phyloP scores from a whole-genome alignment of 1,140 invertebrate genomes.

The Drosophila aff. region DNA sequence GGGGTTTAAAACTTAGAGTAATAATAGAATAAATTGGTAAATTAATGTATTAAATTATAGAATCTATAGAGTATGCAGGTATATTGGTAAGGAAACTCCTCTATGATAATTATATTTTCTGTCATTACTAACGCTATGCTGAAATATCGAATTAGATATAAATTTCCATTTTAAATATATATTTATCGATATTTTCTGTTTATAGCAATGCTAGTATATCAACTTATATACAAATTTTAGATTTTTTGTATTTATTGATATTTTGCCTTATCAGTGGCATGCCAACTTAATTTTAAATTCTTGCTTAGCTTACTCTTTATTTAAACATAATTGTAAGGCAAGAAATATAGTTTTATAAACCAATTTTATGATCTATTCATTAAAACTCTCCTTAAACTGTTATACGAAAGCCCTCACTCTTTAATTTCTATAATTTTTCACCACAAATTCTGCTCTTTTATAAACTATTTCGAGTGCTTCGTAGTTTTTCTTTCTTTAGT shows the following conservation, averaged over 20 bases:
- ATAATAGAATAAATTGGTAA: background rate
- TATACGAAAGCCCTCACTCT: background rate
- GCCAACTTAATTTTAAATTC: background rate
- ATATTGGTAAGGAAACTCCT: background rate
- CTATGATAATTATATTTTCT: no score
- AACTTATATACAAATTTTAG: background rate
- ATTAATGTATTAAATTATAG: background rate
- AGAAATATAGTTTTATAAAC: background rate
- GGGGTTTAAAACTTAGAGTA: no score
- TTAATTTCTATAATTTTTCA: background rate
- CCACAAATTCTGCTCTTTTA: background rate
- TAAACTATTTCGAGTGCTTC: background rate
- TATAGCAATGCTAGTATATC: background rate
- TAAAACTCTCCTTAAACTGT: no score
- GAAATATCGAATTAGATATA: no score
- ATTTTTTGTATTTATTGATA: no score
- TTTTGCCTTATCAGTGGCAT: background rate
- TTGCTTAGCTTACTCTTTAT: background rate
- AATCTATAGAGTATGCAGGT: background rate
- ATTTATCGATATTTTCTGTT: no score
- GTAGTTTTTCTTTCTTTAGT: background rate
- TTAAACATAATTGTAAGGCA: background rate
- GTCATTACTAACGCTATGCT: no score
- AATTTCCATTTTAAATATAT: no score
- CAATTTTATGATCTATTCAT: no score